phyloP scores from a whole-genome alignment of 2,113 vertebrate species.

The Otis tarda region DNA sequence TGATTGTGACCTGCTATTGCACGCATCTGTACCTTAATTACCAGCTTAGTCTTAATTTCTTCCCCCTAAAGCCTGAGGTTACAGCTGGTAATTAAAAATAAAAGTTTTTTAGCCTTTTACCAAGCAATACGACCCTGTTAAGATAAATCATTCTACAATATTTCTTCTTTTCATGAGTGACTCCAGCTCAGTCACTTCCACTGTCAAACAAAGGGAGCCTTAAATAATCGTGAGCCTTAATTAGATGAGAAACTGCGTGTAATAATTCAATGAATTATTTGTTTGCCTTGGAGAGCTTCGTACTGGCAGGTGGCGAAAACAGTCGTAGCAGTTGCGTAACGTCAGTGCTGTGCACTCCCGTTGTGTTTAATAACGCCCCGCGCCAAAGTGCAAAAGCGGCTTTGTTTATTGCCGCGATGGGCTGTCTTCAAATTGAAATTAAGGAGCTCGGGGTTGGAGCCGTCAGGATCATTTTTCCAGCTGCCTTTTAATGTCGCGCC shows the following conservation, averaged over 20 bases:
- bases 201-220: neutral
- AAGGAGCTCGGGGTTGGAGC: neutral
- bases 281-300: neutral
- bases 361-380: neutral
- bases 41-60: neutral
- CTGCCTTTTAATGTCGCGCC: neutral
- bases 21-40: neutral
- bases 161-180: neutral
- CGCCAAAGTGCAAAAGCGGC: neutral
- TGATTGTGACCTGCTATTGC: neutral
- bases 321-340: neutral
- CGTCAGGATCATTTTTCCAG: neutral
- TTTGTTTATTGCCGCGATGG: neutral
- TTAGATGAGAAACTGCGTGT: neutral
- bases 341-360: neutral
- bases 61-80: neutral
- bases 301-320: neutral
- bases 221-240: slow-evolving; percentile 20
- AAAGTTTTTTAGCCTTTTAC: neutral
- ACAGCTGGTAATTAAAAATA: neutral
- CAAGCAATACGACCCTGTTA: neutral
- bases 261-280: neutral
- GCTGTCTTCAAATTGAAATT: neutral
- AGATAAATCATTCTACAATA: neutral
- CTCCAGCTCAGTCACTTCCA: neutral